Base-by-base conservation (phyloP, 64 coral and sea anemone genomes). In the Catalaphyllia jardinei region DNA sequence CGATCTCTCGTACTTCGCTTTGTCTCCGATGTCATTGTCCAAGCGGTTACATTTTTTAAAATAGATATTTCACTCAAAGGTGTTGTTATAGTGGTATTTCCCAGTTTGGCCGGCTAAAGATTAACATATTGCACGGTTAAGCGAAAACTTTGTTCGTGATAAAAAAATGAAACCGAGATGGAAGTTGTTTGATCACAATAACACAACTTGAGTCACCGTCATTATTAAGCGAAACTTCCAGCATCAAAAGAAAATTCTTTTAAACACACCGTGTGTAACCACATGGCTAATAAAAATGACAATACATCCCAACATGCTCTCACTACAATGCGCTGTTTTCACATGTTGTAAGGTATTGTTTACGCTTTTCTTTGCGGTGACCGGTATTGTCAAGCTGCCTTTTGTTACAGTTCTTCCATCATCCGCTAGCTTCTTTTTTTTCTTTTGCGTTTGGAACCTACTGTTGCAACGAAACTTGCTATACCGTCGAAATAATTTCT, bases 201-300 rank as follows among this genome's bases (percentile, higher is more conserved):
- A 28, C 22, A 27, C 76, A 57, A 79, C 62, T 17, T 12, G 63
- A 11, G 62, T 2, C n/a, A 35, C 69, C 69, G 39, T 85, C 33
- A 71, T 85, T 85, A 71, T 51, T 39, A 0, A 31, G 62, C 35
- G 65, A 63, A 50, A 50, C 29, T 67, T 69, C 65, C 62, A 71
- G 81, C 22, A 42, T 29, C 80, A 20, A 51, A 25, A 24, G 63
- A 31, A 19, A 83, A 35, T 8, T 39, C 24, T 85, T 85, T 67
- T 8, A 67, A 71, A 67, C 30, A 63, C 39, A 15, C 33, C 62
- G 81, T 85, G 81, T 85, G 81, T 62, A 39, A 29, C 81, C 81
- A 85, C 81, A 85, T 85, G 81, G 81, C 81, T 85, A 85, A 85
- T 85, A 85, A 85, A 85, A 85, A 85, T 85, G 16, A 85, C 81